Evolutionary conservation across 2,888 invertebrate species (phyloP).

Genomic region (Pyrrhia umbra): DNA sequence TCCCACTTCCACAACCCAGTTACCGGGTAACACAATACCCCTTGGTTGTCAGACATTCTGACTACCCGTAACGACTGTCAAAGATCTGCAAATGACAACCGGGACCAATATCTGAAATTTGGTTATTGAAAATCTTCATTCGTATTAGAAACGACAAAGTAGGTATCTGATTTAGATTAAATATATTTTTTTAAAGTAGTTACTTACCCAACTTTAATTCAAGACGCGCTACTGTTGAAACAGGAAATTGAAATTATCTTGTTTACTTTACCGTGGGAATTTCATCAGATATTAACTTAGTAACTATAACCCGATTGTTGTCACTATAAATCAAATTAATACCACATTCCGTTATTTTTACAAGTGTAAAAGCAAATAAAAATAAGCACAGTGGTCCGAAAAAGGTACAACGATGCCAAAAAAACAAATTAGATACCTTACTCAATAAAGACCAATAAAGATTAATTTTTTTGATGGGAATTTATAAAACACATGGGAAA

Average conservation of each 20-base stretch:
- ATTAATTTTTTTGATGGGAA: conserved; percentile 21
- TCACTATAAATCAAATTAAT: background rate
- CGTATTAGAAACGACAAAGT: too few relatives aligned
- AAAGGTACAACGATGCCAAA: conserved; percentile 11
- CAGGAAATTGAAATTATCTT: background rate
- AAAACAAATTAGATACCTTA: conserved; percentile 4
- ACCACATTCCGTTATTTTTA: background rate
- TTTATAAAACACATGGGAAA: conserved; percentile 42
- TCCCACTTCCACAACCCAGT: too few relatives aligned
- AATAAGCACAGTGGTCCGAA: conserved; percentile 36
- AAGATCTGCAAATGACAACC: too few relatives aligned
- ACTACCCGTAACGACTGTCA: too few relatives aligned
- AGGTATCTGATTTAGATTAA: too few relatives aligned
- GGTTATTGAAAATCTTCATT: too few relatives aligned
- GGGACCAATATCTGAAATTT: too few relatives aligned
- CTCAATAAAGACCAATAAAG: conserved; percentile 22
- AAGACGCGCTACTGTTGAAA: background rate
- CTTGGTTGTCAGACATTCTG: too few relatives aligned
- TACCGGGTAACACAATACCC: too few relatives aligned
- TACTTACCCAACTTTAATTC: too few relatives aligned
- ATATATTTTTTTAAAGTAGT: too few relatives aligned
- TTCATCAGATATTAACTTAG: background rate
- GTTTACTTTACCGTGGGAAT: conserved; percentile 7
- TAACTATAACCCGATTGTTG: background rate
- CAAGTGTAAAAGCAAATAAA: conserved; percentile 4